phyloP scores from a whole-genome alignment of 2,888 invertebrate genomes.

The Trichopria drosophilae region DNA sequence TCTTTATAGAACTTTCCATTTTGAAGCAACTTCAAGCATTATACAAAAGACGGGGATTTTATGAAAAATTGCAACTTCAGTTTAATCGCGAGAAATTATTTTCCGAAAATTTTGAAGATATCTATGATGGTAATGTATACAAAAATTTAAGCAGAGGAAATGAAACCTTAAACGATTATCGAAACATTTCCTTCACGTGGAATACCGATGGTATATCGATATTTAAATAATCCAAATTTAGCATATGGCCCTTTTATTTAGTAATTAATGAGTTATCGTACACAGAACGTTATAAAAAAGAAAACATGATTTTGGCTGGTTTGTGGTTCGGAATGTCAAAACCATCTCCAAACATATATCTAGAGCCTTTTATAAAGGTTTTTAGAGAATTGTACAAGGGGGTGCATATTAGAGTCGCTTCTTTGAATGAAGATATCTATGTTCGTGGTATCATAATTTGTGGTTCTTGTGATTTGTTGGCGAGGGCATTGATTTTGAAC shows the following conservation, averaged over 20 bases:
- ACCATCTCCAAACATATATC: conserved; percentile 4
- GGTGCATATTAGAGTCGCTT: background rate
- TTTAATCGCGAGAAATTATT: too few species aligned
- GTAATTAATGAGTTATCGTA: conserved; percentile 23
- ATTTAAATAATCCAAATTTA: conserved; percentile 27
- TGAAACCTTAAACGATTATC: conserved; percentile 15
- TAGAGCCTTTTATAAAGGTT: background rate
- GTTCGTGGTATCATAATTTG: conserved; percentile 5
- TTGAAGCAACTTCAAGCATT: too few species aligned
- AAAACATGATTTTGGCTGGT: conserved; percentile 9
- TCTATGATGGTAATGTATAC: conserved; percentile 31
- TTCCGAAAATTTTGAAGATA: conserved; percentile 29
- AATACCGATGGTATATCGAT: conserved; percentile 29
- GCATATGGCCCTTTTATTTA: conserved; percentile 23
- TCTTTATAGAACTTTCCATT: too few species aligned
- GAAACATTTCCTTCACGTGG: conserved; percentile 31
- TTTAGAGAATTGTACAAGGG: conserved; percentile 9
- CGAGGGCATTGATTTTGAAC: conserved; percentile 9
- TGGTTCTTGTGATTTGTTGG: conserved; percentile 11
- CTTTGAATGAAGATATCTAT: background rate
- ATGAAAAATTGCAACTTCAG: too few species aligned
- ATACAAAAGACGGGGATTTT: too few species aligned
- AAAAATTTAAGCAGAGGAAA: conserved; percentile 12
- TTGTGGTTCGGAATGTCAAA: conserved; percentile 9
- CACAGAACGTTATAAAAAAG: background rate